These are phyloP conservation scores for Pristionchus exspectatus DNA, from an alignment of 2,888 invertebrate species.

Conservation along the genomic window DNA sequence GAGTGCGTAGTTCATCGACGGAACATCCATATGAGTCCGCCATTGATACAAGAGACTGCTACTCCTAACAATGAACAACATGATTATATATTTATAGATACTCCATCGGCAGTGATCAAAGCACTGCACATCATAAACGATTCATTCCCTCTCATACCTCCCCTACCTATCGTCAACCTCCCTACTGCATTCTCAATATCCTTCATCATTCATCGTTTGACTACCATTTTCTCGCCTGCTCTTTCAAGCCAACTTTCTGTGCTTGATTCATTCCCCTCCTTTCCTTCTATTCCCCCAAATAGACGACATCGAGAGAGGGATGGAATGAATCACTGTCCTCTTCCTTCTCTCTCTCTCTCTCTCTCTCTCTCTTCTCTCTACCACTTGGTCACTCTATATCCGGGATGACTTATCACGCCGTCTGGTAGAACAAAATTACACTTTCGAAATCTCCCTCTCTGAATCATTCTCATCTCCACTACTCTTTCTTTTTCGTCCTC, in stretches of 20 bases:
- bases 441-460: background rate
- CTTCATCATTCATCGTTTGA: background rate
- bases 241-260: conserved; percentile 14
- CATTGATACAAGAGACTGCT: conserved; percentile 27
- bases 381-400: conserved; percentile 26
- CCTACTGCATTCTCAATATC: conserved; percentile 44
- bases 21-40: conserved; percentile 68
- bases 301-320: conserved; percentile 11
- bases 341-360: conserved; percentile 1
- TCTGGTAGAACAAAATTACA: background rate
- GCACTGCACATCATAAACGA: background rate
- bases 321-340: conserved; percentile 53
- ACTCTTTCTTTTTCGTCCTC: background rate
- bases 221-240: background rate
- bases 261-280: conserved; percentile 52
- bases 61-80: conserved; percentile 24
- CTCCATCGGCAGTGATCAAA: background rate
- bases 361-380: background rate
- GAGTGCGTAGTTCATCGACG: conserved; percentile 75
- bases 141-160: background rate
- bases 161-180: conserved; percentile 52
- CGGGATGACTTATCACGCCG: conserved; percentile 13
- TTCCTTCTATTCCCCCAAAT: conserved; percentile 4
- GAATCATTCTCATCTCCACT: background rate
- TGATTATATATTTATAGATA: background rate